Evolutionary conservation across 2,888 invertebrate genomes (phyloP), one percentile per base, ranked within the genome.

Genomic region (Toxonevra muliebris): DNA sequence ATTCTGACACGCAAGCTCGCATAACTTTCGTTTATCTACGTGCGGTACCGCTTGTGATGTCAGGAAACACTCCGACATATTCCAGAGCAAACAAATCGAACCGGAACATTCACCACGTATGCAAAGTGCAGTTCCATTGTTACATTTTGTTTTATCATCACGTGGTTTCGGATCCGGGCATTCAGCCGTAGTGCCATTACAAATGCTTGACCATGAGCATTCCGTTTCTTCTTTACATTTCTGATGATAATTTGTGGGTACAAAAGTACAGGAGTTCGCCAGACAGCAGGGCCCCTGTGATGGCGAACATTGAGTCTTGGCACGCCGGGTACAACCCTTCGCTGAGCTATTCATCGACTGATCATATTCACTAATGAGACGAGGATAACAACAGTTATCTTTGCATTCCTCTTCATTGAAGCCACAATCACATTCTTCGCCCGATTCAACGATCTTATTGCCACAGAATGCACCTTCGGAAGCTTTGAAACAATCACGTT

Each of bases 221-320:
- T 98, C 97, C 8, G 92, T 92, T 77, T 93, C 94, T 73, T 91
- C 89, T 82, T 92, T 93, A 79, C 95, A 96, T 76, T 92, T 90
- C 79, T 90, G 89, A 75, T 89, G 89, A 73, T 87, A 87, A 65
- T 87, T 87, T 30, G 87, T 83, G 15, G 89, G 87, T 73, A 94
- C 91, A 86, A 94, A 97, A 76, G 88, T 87, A 83, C 97, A 97
- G 43, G 89, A 88, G 69, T 89, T 89, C 72, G 91, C 88, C 78
- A 91, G 89, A 85, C 98, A 99, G 87, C 99, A 99, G 30, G 97
- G 98, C 9, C 99, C 99, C 88, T 98, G 95, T 65, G 97, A 97
- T 0, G 98, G 98, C 82, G 97, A 96, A 86, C 76, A 87, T 78
- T 94, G 92, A 0, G 94, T 93, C 69, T 89, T 88, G 55, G 88